Conservation (phyloP, 2,888 invertebrate species). For the Himalopsyche kuldschensis region DNA sequence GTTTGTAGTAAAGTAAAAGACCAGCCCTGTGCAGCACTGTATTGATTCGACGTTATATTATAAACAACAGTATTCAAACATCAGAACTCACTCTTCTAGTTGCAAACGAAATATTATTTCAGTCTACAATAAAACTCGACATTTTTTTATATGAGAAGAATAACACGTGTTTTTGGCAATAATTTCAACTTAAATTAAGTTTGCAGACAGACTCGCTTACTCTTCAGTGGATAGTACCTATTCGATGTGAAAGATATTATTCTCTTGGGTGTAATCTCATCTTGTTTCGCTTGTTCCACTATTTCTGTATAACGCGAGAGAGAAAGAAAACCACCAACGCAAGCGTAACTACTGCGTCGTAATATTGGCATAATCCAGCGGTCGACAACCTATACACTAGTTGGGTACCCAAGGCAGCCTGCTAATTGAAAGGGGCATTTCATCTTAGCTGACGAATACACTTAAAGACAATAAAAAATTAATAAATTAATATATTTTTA, state of each 20-base stretch:
- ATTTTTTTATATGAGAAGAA: not conserved
- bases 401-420: no score
- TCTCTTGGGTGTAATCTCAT: constrained; percentile 11
- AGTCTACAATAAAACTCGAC: not conserved
- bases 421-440: no score
- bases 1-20: no score
- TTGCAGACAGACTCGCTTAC: not conserved
- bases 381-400: no score
- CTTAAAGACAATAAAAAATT: no score
- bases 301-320: not conserved
- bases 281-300: not conserved
- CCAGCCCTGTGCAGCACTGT: no score
- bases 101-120: not conserved
- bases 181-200: not conserved
- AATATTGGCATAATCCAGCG: not conserved
- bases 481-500: no score
- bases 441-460: no score
- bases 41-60: no score
- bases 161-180: not conserved
- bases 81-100: not conserved
- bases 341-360: not conserved
- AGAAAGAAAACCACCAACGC: not conserved
- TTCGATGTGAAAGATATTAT: constrained; percentile 30
- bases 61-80: not conserved
- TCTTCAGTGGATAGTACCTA: constrained; percentile 14